Percentiles rank a stretch among this genome's conserved stretches.
Conservation (phyloP, 53 echinoderm and acorn worm species). For the Holothuria leucospilota region DNA sequence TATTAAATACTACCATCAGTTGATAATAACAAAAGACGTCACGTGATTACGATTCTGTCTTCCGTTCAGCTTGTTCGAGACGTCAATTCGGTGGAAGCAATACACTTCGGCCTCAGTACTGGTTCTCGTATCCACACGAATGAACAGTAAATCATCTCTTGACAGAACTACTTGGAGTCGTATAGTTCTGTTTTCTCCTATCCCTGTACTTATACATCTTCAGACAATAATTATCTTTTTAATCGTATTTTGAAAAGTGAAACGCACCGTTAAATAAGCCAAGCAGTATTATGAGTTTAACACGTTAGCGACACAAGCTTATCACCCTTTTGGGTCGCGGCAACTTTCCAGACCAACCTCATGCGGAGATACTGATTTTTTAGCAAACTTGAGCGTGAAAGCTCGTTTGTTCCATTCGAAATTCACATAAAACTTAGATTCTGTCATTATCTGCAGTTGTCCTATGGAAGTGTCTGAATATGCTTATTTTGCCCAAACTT, state of each 20-base stretch:
- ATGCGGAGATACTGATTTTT: slow-evolving; percentile 15
- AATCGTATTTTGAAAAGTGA: slow-evolving; percentile 9
- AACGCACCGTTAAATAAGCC: slow-evolving; percentile 31
- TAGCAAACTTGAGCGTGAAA: slow-evolving; percentile 16
- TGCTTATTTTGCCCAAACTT: neutral
- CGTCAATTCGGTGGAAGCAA: too few relatives aligned
- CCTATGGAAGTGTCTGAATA: too few relatives aligned
- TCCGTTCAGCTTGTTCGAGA: too few relatives aligned
- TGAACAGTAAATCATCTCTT: too few relatives aligned
- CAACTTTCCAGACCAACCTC: neutral
- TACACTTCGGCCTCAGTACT: too few relatives aligned
- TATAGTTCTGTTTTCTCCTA: neutral
- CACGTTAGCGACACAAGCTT: slow-evolving; percentile 37
- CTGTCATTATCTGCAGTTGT: too few relatives aligned
- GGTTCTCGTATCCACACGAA: too few relatives aligned
- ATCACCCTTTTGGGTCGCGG: slow-evolving; percentile 17
- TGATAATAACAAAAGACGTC: too few relatives aligned
- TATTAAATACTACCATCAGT: too few relatives aligned
- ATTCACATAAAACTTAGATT: too few relatives aligned
- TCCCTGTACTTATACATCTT: slow-evolving; percentile 2
- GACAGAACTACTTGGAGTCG: too few relatives aligned
- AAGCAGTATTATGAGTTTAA: slow-evolving; percentile 34
- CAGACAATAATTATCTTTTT: slow-evolving; percentile 18
- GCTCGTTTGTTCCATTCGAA: neutral
- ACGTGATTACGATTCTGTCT: too few relatives aligned